Evolutionary conservation across 2,888 invertebrate species (phyloP), one percentile per base, ranked within the genome.

Genomic region (Cybosia mesomella): DNA sequence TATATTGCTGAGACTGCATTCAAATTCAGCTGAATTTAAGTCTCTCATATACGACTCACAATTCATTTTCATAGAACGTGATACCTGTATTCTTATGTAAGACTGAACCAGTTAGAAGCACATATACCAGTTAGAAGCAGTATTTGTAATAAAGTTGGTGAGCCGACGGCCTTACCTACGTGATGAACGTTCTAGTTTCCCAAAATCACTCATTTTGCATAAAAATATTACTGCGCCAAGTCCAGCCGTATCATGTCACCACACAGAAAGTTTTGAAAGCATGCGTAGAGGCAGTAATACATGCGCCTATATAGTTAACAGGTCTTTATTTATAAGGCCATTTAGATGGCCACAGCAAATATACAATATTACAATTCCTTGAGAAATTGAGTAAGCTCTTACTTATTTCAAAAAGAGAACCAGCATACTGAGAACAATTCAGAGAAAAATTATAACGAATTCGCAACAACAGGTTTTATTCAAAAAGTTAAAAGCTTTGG

Each of bases 401-500:
- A 43, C 18, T 18, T n/a, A 49, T 49, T 49, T 15, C 2, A 9
- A n/a, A 49, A 5, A n/a, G 49, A 49, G 49, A 49, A 49, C 8
- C 7, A n/a, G 49, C 1, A n/a, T 9, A 49, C 49, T 49, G n/a
- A n/a, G 5, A 49, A n/a, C 18, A 49, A 49, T 49, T 49, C 49
- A 8, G 49, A 49, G 49, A 49, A 49, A n/a, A 49, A 49, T 49
- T 49, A 49, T n/a, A 49, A 39, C 21, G 24, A 18, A 21, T 18
- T 43, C 9, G 43, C 24, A 49, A 61, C 10, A 43, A 18, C 43
- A 28, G 22, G 11, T 21, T 4, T 43, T 24, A 13, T 28, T 43
- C 10, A 18, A 61, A 32, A 62, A 53, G 21, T 13, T 53, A 22
- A 15, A 8, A 10, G 22, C 13, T 22, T 67, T 75, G 58, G 9